Base-by-base conservation (phyloP, 2,888 invertebrate genomes). In the Microctonus hyperodae region DNA sequence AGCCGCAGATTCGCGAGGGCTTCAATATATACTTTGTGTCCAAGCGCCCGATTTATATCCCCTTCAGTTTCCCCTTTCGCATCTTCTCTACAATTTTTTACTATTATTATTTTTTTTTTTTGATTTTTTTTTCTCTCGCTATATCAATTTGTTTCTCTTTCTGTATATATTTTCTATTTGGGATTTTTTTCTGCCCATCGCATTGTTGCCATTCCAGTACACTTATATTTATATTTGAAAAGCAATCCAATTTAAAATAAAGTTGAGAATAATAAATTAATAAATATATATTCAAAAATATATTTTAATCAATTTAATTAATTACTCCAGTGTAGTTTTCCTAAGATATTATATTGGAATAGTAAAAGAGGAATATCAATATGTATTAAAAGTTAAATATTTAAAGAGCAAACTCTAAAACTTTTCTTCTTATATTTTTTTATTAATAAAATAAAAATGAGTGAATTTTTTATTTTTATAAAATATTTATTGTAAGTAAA, bases 1-100 rank as follows among this genome's bases (percentile, higher is more conserved):
- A 62, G 62, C 62, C 62, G 40, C 62, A 62, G 53, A 62, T 53
- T 62, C 62, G 20, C 44, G 62, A 62, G 37, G 53, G 62, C 62
- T 62, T 62, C 62, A n/a, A n/a, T n/a, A 62, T 53, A 53, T 62
- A 62, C 62, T 62, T 53, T 62, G 62, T 62, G 51, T 62, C 62
- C 51, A 62, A 62, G 61, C 50, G 61, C 50, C 35, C 61, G 50
- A 51, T 61, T 61, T 33, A 62, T 25, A 10, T 4, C 53, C 53
- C 10, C 35, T 10, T 35, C 37, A 13, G n/a, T 37, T 37, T 37
- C n/a, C 13, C 37, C 13, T n/a, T 53, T 53, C 16, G 5, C 23
- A 22, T 50, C 23, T 5, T 9, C 11, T 20, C 9, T 10, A 0
- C 23, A 7, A 31, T 60, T 22, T 40, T 60, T 28, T 48, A 23